A percentile compares a stretch with the other conserved stretches of the same genome.
phyloP scores from a whole-genome alignment of 2,888 invertebrate genomes.

The Ectemnius cavifrons region DNA sequence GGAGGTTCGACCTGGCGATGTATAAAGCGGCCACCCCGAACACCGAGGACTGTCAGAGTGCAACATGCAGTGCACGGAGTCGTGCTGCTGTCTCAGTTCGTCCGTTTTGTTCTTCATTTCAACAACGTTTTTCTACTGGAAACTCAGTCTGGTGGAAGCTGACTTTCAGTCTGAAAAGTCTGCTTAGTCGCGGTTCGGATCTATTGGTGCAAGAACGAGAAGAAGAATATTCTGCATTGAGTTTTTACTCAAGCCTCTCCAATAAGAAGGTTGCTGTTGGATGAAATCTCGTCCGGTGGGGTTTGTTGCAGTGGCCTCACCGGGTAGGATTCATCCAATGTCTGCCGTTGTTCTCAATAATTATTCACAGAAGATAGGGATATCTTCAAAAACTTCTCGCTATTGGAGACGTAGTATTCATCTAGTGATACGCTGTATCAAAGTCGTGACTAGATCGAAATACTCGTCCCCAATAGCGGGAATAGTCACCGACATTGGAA shows the following conservation, averaged over 20 bases:
- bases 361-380: not conserved
- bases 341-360: slow-evolving; percentile 46
- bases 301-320: slow-evolving; percentile 67
- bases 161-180: not conserved
- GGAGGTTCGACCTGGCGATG: slow-evolving; percentile 16
- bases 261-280: slow-evolving; percentile 62
- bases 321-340: slow-evolving; percentile 77
- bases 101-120: not conserved
- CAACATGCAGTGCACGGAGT: slow-evolving; percentile 37
- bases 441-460: slow-evolving; percentile 79
- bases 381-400: slow-evolving; percentile 39
- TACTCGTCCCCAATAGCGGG: slow-evolving; percentile 73
- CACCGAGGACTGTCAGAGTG: slow-evolving; percentile 52
- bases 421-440: slow-evolving; percentile 70
- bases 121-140: not conserved
- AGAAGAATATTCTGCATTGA: not conserved
- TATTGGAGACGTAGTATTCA: slow-evolving; percentile 69
- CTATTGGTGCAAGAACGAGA: slow-evolving; percentile 33
- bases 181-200: slow-evolving; percentile 40
- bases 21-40: slow-evolving; percentile 48
- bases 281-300: slow-evolving; percentile 70
- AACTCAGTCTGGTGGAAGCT: not conserved
- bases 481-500: slow-evolving; percentile 29
- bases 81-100: not conserved
- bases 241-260: not conserved